These are phyloP conservation scores for Rhaphigaster nebulosa DNA, from an alignment of 2,888 invertebrate species.

Conservation along the genomic window DNA sequence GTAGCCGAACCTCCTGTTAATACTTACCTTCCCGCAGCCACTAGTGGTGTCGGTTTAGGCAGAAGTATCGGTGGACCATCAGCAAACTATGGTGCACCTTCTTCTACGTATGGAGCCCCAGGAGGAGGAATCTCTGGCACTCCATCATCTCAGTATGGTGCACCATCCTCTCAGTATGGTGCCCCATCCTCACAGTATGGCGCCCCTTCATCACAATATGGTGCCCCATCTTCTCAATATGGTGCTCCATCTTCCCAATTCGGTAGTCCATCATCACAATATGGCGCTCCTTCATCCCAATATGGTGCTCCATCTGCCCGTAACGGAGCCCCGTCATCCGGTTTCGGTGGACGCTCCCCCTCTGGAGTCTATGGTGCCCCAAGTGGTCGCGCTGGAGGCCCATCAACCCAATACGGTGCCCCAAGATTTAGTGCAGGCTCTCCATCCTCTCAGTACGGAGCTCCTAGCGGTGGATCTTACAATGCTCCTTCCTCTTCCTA, in stretches of 20 bases:
- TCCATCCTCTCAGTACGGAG: conserved; percentile 64
- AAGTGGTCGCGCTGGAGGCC: conserved; percentile 59
- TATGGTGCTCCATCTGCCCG: conserved; percentile 63
- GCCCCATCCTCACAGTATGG: conserved; percentile 60
- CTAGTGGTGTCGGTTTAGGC: conserved; percentile 12
- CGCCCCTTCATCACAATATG: conserved; percentile 56
- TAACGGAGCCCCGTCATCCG: conserved; percentile 60
- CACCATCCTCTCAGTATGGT: conserved; percentile 61
- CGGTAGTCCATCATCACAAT: conserved; percentile 60
- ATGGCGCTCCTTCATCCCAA: conserved; percentile 62
- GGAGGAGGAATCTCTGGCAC: conserved; percentile 56
- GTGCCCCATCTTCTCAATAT: conserved; percentile 60
- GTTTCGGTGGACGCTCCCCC: conserved; percentile 56
- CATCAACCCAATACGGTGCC: conserved; percentile 61
- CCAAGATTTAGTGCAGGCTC: conserved; percentile 57
- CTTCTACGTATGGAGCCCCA: conserved; percentile 45
- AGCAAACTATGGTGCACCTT: conserved; percentile 58
- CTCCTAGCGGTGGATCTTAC: conserved; percentile 61
- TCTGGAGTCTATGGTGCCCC: conserved; percentile 65
- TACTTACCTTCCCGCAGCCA: conserved; percentile 62
- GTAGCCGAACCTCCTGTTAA: conserved; percentile 63
- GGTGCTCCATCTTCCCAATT: conserved; percentile 59
- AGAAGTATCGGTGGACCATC: conserved; percentile 58
- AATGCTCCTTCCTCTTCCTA: conserved; percentile 61
- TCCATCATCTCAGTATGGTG: conserved; percentile 63